Evolutionary conservation across 1,140 invertebrate species (phyloP), one percentile per base, ranked within the genome.

Genomic region (Drosophila rufa): DNA sequence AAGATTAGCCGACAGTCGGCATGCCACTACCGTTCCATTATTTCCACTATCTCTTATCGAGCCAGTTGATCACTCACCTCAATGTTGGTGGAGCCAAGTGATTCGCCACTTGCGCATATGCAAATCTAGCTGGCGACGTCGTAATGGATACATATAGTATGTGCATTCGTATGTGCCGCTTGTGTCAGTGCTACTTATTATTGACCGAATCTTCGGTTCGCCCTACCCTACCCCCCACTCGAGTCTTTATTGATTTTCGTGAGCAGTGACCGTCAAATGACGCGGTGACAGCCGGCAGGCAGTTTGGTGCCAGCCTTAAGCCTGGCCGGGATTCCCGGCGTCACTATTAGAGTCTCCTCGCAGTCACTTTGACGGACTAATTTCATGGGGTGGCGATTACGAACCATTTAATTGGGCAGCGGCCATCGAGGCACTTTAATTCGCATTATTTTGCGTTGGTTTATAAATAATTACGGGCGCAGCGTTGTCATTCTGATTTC

Each of bases 241-340:
- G 45, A 38, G 17, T 30, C 19, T 33, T 50, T 73, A 73, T 73
- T 73, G 69, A 73, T 73, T 73, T 73, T 73, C 38, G 30, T 46
- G 33, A 42, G 17, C 25, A 33, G 8, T 30, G 47, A 19, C 30
- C 56, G 27, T n/a, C 53, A 55, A 73, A 60, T 73, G 67, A 53
- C 14, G 9, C 68, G 57, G 62, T 80, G 81, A 84, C 62, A 47
- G 69, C 45, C 57, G 62, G 75, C 65, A 59, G 45, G 60, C 82
- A 69, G 79, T 84, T 74, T 4, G 75, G 62, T 84, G 84, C 65
- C 84, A 87, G 43, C 48, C 47, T 51, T 75, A 87, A 89, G 85
- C 80, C 79, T 61, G 51, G 58, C 12, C 61, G 84, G 84, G 62
- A 83, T 87, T 89, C 77, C 85, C 84, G 62, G 48, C 84, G 84